These are phyloP conservation scores for Torymus tubicola DNA, from an alignment of 2,888 invertebrate genomes.

Conservation along the genomic window DNA sequence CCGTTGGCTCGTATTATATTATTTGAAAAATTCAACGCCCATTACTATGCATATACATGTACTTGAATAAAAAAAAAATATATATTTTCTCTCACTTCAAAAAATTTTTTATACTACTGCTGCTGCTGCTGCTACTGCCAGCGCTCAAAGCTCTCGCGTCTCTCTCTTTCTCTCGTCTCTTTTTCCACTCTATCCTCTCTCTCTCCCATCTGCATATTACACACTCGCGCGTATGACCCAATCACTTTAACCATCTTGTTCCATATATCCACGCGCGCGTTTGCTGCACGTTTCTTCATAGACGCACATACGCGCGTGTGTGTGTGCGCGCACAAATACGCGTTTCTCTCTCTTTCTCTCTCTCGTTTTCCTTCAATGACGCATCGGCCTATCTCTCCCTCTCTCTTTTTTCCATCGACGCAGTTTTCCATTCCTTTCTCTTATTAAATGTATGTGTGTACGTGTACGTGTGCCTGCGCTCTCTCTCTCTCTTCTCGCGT, in stretches of 20 bases:
- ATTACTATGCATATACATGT: too few relatives aligned
- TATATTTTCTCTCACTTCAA: too few relatives aligned
- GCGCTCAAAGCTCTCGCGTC: not conserved
- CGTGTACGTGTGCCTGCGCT: not conserved
- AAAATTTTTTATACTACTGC: too few relatives aligned
- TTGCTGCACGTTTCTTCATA: not conserved
- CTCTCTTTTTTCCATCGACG: not conserved
- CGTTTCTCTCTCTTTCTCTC: constrained; percentile 15
- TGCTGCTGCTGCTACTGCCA: too few relatives aligned
- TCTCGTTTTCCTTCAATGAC: constrained; percentile 34
- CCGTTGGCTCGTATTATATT: too few relatives aligned
- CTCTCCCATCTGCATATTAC: not conserved
- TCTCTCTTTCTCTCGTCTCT: constrained; percentile 32
- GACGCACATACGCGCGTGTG: too few relatives aligned
- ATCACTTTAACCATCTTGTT: constrained; percentile 8
- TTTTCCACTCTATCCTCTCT: constrained; percentile 4
- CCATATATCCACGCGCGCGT: not conserved
- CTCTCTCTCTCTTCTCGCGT: constrained; percentile 6
- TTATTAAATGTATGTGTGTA: constrained; percentile 7
- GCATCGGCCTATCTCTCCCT: not conserved
- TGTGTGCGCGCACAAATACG: too few relatives aligned
- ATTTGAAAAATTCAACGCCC: too few relatives aligned
- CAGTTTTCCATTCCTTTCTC: constrained; percentile 27
- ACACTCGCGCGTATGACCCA: constrained; percentile 9
- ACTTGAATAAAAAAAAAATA: too few relatives aligned